Conservation (phyloP, 2,113 vertebrate genomes). For the Aspidoscelis tigris region DNA sequence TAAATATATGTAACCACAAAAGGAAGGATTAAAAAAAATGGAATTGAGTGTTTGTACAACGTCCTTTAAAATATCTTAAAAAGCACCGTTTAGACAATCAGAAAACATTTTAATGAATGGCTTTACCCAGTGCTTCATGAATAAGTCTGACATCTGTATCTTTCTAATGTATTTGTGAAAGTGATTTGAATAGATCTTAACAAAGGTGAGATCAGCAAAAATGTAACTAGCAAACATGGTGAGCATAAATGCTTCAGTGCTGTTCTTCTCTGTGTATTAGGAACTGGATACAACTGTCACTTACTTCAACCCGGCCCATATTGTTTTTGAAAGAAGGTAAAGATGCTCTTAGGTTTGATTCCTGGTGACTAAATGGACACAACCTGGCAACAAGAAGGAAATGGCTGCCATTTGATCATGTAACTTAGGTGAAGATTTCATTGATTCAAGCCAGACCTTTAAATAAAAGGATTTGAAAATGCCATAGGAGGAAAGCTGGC, state of each 20-base stretch:
- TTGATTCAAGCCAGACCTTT: neutral
- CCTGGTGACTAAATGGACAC: too few species aligned
- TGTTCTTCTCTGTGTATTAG: neutral
- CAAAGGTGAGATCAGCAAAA: neutral
- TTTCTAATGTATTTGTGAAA: constrained; percentile 4
- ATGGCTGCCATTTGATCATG: too few species aligned
- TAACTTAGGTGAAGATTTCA: neutral
- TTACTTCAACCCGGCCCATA: neutral
- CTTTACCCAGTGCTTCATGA: neutral
- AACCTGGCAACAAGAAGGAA: too few species aligned
- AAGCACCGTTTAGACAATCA: constrained; percentile 6
- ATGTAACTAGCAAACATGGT: neutral
- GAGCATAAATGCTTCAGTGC: neutral
- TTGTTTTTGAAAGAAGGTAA: neutral
- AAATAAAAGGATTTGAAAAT: neutral
- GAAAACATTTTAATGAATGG: neutral
- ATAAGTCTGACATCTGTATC: neutral
- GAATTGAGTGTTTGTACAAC: constrained; percentile 43
- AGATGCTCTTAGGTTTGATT: too few species aligned
- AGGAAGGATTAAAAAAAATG: constrained; percentile 19
- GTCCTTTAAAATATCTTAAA: constrained; percentile 35
- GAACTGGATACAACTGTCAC: neutral
- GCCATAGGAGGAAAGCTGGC: neutral
- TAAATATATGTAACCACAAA: constrained; percentile 34
- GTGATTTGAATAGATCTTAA: neutral